These are phyloP conservation scores for Parotia lawesii DNA, from an alignment of 2,113 vertebrate species.

Conservation along the genomic window DNA sequence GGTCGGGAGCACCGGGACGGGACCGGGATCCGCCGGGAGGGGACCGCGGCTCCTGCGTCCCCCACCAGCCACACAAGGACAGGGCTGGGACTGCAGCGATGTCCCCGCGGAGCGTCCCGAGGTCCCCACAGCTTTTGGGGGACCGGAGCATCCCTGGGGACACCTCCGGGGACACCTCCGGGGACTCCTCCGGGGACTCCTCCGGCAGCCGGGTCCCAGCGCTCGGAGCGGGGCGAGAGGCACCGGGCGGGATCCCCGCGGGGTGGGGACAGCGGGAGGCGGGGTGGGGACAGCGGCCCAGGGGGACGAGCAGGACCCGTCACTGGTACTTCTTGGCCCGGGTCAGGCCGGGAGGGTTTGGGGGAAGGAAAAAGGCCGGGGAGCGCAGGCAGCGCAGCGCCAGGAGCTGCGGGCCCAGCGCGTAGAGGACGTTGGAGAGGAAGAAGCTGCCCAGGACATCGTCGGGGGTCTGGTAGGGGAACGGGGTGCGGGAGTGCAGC, in stretches of 20 bases:
- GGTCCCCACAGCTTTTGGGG: background rate
- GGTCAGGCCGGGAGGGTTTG: background rate
- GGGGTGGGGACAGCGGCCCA: background rate
- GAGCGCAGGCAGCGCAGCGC: constrained; percentile 73
- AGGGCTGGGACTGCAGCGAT: background rate
- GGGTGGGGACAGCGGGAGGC: background rate
- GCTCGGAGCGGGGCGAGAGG: background rate
- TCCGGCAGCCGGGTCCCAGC: background rate
- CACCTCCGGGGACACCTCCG: background rate
- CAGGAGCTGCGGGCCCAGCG: constrained; percentile 74
- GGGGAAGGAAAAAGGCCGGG: constrained; percentile 77
- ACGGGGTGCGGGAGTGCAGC: constrained; percentile 78
- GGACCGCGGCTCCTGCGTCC: background rate
- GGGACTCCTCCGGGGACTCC: background rate
- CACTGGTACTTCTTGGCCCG: constrained; percentile 79
- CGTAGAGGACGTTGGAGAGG: constrained; percentile 74
- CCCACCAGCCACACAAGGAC: background rate
- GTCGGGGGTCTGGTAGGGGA: constrained; percentile 80
- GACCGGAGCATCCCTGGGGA: background rate
- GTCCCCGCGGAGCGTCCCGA: accelerated
- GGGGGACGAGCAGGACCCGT: accelerated
- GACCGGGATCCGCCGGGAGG: accelerated
- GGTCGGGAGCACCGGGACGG: background rate
- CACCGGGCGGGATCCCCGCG: background rate
- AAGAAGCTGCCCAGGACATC: constrained; percentile 73